phyloP scores from a whole-genome alignment of 2,888 invertebrate genomes.

The Gonocerus acuteangulatus region DNA sequence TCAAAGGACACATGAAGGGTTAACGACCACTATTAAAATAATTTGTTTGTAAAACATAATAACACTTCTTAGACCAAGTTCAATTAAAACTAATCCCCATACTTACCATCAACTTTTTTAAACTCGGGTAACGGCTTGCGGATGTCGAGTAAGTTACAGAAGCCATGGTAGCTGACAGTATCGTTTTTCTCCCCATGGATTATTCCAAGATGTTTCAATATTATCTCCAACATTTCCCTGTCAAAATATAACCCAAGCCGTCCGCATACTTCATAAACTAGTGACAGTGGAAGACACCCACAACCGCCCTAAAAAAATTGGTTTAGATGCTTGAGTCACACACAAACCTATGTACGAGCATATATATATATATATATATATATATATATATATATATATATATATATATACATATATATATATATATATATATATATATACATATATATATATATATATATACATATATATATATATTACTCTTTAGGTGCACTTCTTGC shows the following conservation, averaged over 20 bases:
- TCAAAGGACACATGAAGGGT: too few relatives aligned
- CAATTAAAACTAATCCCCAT: too few relatives aligned
- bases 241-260: conserved; percentile 15
- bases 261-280: conserved; percentile 13
- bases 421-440: neutral
- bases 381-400: neutral
- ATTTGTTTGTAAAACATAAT: too few relatives aligned
- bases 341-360: neutral
- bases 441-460: neutral
- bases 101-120: conserved; percentile 22
- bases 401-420: neutral
- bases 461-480: neutral
- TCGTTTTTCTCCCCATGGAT: conserved; percentile 9
- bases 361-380: neutral
- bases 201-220: conserved; percentile 6
- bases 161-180: conserved; percentile 19
- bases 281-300: conserved; percentile 5
- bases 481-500: too few relatives aligned
- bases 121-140: conserved; percentile 26
- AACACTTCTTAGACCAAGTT: too few relatives aligned
- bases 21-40: too few relatives aligned
- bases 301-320: conserved; percentile 4
- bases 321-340: neutral
- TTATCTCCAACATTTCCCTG: conserved; percentile 12
- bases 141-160: conserved; percentile 21